Evolutionary conservation across 2,888 invertebrate genomes (phyloP).

Genomic region (Meliscaeva auricollis): DNA sequence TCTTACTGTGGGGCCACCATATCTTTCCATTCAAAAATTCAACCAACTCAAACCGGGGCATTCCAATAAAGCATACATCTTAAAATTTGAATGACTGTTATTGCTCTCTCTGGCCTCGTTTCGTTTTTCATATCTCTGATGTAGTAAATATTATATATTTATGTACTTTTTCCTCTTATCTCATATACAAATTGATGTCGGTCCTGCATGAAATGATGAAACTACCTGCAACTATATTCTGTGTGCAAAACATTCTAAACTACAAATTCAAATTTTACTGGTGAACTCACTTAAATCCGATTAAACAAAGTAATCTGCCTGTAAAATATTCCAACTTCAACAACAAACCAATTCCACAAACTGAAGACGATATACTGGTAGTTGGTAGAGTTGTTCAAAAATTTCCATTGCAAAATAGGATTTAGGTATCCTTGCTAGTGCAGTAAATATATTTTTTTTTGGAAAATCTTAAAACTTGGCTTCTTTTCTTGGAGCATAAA

Average conservation of each 20-base stretch:
- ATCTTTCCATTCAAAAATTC: too few relatives aligned
- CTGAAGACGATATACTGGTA: neutral
- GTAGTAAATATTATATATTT: neutral
- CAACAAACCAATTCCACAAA: constrained; percentile 39
- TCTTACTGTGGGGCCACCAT: too few relatives aligned
- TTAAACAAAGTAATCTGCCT: constrained; percentile 50
- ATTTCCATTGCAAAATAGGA: constrained; percentile 60
- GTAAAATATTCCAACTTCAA: constrained; percentile 48
- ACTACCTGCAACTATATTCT: neutral
- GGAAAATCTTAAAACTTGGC: neutral
- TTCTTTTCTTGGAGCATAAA: neutral
- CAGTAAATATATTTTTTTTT: constrained; percentile 56
- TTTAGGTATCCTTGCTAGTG: constrained; percentile 53
- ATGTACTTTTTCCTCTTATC: neutral
- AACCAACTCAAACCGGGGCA: neutral
- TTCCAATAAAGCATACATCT: neutral
- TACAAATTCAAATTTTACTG: constrained; percentile 31
- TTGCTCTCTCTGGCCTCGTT: neutral
- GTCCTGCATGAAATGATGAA: constrained; percentile 20
- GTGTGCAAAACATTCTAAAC: constrained; percentile 8
- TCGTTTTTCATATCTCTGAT: too few relatives aligned
- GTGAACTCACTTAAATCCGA: constrained; percentile 57
- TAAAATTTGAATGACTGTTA: neutral
- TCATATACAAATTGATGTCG: constrained; percentile 5
- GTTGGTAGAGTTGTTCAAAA: constrained; percentile 3